phyloP scores from a whole-genome alignment of 2,113 vertebrate genomes.

The Ascaphus truei region DNA sequence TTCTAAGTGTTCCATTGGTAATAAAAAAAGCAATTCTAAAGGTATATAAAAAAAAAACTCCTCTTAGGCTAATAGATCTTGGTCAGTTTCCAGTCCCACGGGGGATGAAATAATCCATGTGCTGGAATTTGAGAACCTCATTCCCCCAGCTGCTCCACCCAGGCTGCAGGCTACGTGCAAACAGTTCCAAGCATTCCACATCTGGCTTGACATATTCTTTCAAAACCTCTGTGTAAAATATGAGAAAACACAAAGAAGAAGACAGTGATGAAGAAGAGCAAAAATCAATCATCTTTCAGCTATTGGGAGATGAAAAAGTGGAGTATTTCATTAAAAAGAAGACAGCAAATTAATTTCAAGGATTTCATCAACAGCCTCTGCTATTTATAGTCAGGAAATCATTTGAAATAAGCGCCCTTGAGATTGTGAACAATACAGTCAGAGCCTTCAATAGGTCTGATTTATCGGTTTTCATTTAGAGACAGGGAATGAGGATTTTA shows the following conservation, averaged over 20 bases:
- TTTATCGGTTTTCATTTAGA: conserved; percentile 68
- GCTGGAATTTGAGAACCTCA: conserved; percentile 93
- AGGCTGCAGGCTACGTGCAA: conserved; percentile 86
- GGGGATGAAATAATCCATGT: conserved; percentile 70
- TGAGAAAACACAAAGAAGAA: conserved; percentile 27
- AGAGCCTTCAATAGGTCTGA: conserved; percentile 56
- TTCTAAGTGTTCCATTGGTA: conserved; percentile 7
- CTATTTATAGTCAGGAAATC: conserved; percentile 57
- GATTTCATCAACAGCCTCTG: conserved; percentile 52
- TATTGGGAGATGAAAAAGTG: conserved; percentile 37
- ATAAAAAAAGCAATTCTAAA: conserved; percentile 27
- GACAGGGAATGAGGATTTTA: conserved; percentile 54
- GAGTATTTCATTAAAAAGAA: conserved; percentile 50
- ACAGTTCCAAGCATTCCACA: conserved; percentile 81
- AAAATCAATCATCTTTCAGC: conserved; percentile 41
- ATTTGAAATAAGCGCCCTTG: conserved; percentile 63
- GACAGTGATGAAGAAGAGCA: conserved; percentile 31
- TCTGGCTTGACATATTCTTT: conserved; percentile 70
- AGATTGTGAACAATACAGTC: conserved; percentile 57
- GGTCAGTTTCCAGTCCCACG: conserved; percentile 41
- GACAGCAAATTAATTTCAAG: conserved; percentile 59
- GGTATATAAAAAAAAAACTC: not conserved
- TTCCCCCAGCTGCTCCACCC: conserved; percentile 98
- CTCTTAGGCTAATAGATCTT: not conserved
- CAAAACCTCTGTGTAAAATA: conserved; percentile 66